Evolutionary conservation across 1,140 invertebrate species (phyloP).

Genomic region (Zaprionus lachaisei): DNA sequence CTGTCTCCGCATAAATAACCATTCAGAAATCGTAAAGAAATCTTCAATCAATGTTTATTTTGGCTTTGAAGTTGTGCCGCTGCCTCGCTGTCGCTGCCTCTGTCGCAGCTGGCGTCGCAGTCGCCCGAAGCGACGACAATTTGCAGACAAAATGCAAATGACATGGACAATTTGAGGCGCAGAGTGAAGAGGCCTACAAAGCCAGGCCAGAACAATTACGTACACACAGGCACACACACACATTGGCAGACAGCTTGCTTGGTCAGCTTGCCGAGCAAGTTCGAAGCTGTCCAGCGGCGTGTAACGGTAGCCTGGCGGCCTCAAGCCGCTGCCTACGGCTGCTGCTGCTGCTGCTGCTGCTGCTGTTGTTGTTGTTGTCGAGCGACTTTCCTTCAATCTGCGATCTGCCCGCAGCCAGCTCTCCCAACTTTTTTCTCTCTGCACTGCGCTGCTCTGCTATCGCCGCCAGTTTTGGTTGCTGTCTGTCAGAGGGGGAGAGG

Average conservation of each 20-base stretch:
- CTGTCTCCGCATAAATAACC: slow-evolving; percentile 81
- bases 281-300: slow-evolving; percentile 25
- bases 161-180: slow-evolving; percentile 60
- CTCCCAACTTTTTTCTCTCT: slow-evolving; percentile 14
- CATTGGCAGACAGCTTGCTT: slow-evolving; percentile 3
- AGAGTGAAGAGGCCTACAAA: slow-evolving; percentile 38
- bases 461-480: slow-evolving; percentile 53
- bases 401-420: neutral
- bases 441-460: slow-evolving; percentile 30
- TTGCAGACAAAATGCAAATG: slow-evolving; percentile 80
- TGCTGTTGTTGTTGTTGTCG: neutral
- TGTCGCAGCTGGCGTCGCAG: slow-evolving; percentile 19
- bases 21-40: slow-evolving; percentile 83
- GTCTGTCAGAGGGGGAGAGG: slow-evolving; percentile 30
- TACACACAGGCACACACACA: slow-evolving; percentile 22
- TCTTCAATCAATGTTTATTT: slow-evolving; percentile 83
- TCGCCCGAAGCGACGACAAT: slow-evolving; percentile 68
- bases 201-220: slow-evolving; percentile 43
- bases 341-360: neutral
- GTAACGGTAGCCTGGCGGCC: slow-evolving; percentile 41
- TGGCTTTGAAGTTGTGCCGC: slow-evolving; percentile 74
- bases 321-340: slow-evolving; percentile 20
- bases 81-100: slow-evolving; percentile 16
- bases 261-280: slow-evolving; percentile 28
- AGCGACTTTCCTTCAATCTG: slow-evolving; percentile 36